Evolutionary conservation across 2,113 vertebrate species (phyloP).

Genomic region (Lynx canadensis): DNA sequence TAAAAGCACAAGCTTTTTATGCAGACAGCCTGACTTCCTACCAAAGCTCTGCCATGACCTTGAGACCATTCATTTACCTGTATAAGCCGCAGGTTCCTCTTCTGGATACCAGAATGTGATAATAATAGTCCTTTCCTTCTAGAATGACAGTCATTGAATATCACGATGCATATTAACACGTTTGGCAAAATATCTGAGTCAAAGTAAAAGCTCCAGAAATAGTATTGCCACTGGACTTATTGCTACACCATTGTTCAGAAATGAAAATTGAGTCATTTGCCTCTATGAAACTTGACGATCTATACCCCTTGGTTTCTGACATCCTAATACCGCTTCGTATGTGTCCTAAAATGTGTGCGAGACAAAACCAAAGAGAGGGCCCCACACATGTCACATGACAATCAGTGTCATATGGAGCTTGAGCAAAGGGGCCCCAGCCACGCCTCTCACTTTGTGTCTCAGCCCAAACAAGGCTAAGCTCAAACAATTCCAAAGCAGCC

Average conservation of each 20-base stretch:
- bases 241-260: neutral
- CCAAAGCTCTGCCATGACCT: neutral
- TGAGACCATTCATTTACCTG: neutral
- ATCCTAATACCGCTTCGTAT: neutral
- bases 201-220: neutral
- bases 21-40: neutral
- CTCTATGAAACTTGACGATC: neutral
- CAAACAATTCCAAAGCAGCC: neutral
- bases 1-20: neutral
- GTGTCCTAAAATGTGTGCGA: neutral
- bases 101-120: neutral
- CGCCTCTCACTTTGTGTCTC: neutral
- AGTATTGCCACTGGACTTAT: neutral
- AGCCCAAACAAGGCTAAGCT: neutral
- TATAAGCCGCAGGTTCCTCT: neutral
- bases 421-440: neutral
- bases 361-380: neutral
- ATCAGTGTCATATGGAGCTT: neutral
- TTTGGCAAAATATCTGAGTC: neutral
- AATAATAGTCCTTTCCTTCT: neutral
- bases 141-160: neutral
- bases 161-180: neutral
- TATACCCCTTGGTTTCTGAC: neutral
- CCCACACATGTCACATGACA: neutral
- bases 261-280: neutral